A percentile compares a stretch with the other conserved stretches of the same genome.
Evolutionary conservation across 2,113 vertebrate species (phyloP).

Genomic region (Shinisaurus crocodilurus): DNA sequence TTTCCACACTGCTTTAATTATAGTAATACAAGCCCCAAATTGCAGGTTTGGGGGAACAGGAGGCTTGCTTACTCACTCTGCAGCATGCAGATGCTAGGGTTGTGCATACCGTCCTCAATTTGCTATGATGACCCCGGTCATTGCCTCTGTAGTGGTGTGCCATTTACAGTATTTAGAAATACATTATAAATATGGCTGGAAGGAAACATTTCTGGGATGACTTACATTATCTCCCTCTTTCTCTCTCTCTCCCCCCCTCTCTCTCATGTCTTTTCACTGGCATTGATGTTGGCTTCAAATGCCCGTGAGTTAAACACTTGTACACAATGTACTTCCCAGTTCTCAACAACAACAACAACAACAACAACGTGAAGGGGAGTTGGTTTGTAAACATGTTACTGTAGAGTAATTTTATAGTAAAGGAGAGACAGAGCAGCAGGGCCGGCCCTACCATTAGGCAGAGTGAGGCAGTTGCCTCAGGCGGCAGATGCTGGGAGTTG

Average conservation of each 20-base stretch:
- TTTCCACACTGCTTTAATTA: constrained; percentile 23
- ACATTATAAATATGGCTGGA: not conserved
- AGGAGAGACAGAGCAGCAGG: not conserved
- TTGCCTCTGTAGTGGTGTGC: not conserved
- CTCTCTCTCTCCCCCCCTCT: too few relatives aligned
- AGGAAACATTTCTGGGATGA: not conserved
- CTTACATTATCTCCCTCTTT: not conserved
- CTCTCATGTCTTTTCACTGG: not conserved
- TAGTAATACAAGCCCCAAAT: constrained; percentile 9
- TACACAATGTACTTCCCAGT: not conserved
- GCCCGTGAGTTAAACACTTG: not conserved
- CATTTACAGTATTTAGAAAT: not conserved
- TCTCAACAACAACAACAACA: not conserved
- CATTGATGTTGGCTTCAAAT: not conserved
- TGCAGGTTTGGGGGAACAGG: constrained; percentile 9
- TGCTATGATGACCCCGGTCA: not conserved
- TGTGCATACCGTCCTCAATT: not conserved
- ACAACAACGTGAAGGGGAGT: not conserved
- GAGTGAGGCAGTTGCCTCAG: not conserved
- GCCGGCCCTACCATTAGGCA: not conserved
- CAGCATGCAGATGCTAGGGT: not conserved
- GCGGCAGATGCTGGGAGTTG: not conserved
- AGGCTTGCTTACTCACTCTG: not conserved
- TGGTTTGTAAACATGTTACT: not conserved
- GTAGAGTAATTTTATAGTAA: not conserved